Evolutionary conservation across 2,113 vertebrate genomes (phyloP).

Genomic region (Hippoglossus stenolepis): DNA sequence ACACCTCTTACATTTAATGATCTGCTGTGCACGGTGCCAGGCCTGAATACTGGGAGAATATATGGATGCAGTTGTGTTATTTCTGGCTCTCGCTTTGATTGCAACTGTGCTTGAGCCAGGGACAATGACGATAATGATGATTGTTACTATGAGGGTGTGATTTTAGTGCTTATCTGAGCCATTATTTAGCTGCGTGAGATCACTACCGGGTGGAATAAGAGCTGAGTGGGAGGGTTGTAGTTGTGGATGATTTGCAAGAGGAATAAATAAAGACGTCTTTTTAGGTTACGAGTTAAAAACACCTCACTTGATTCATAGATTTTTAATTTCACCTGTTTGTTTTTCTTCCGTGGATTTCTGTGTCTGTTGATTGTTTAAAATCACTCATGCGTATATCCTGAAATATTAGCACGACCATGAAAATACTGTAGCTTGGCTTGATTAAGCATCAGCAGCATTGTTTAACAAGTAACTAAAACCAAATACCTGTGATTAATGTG

Average conservation of each 20-base stretch:
- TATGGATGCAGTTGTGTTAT: constrained; percentile 54
- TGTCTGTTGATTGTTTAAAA: too few species aligned
- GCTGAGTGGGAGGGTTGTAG: constrained; percentile 44
- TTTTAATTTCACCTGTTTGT: too few species aligned
- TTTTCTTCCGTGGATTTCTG: too few species aligned
- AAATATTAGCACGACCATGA: neutral
- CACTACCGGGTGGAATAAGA: constrained; percentile 49
- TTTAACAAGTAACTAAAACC: neutral
- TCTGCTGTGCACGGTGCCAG: constrained; percentile 54
- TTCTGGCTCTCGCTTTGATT: constrained; percentile 61
- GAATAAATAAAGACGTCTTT: constrained; percentile 2
- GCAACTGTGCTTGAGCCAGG: constrained; percentile 60
- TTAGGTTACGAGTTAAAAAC: neutral
- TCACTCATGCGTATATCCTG: too few species aligned
- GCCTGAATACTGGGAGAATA: constrained; percentile 67
- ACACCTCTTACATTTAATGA: constrained; percentile 72
- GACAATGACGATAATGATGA: constrained; percentile 66
- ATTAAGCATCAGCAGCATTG: neutral
- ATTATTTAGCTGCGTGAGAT: constrained; percentile 71
- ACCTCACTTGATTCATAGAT: neutral
- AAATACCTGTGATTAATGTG: neutral
- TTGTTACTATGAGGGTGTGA: constrained; percentile 70
- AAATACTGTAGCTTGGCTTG: constrained; percentile 3
- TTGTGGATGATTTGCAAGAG: constrained; percentile 34
- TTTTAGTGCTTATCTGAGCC: constrained; percentile 72